Evolutionary conservation across 2,797 vertebrate genomes (phyloP), one percentile per base, ranked within the genome.

Genomic region (Amniataba percoides): DNA sequence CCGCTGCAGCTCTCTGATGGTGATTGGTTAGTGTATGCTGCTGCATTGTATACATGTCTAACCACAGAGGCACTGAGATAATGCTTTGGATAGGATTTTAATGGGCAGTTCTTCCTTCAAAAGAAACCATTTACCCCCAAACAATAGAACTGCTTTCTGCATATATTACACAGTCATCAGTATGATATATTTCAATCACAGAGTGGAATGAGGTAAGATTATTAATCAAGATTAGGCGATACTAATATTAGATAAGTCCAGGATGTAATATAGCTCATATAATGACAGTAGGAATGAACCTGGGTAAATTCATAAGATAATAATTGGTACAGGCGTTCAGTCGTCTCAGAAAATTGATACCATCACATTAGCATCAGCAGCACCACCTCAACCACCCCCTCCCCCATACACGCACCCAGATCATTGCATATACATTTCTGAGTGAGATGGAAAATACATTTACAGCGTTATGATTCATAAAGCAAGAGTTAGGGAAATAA

Each of bases 171-270:
- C 31, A 77, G 45, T 85, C 86, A 86, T 90, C 85, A 78, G 62
- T 59, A 64, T 57, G 55, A 76, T 82, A 64, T 64, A 77, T 91
- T 93, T 93, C 84, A 91, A 90, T 93, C 88, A 85, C 39, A 68
- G 46, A 71, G 66, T 5, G 68, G 85, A 93, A 93, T 92, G 85
- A 84, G 72, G 62, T 79, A 70, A 87, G 89, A 94, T 93, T 93
- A 85, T 91, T 91, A 87, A 92, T 93, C 90, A 90, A 93, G 93
- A 94, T 93, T 86, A 84, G 55, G 39, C 72, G 88, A 92, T 88
- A 48, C 53, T 88, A 82, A 86, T 87, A 87, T 84, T 63, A 89
- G 91, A 93, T 93, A 92, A 82, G 61, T 72, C 70, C 81, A 81
- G 76, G 76, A 86, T 90, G 85, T 90, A 92, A 92, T 88, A 85